phyloP scores from a whole-genome alignment of 2,888 invertebrate genomes.

The Tipula vernalis region DNA sequence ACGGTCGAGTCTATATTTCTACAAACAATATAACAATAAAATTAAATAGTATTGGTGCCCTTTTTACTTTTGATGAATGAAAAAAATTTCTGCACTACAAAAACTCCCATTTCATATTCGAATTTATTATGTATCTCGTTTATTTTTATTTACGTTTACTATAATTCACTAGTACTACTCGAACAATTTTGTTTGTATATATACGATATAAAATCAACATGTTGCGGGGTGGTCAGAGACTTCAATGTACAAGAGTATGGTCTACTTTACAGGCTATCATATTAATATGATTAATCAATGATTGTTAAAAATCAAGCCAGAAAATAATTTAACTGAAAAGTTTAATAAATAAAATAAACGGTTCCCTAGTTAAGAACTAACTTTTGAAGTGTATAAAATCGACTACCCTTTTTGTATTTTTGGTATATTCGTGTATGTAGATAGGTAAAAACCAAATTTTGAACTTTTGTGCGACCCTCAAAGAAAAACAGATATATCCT shows the following conservation, averaged over 20 bases:
- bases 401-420: background rate
- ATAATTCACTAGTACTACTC: background rate
- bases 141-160: background rate
- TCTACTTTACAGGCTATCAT: background rate
- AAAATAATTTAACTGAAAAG: background rate
- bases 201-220: background rate
- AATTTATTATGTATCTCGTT: background rate
- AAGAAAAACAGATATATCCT: no score
- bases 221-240: background rate
- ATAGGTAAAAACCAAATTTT: no score
- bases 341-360: background rate
- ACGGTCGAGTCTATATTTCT: no score
- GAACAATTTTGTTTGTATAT: background rate
- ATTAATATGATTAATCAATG: background rate
- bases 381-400: background rate
- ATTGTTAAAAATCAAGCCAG: background rate
- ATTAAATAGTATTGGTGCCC: no score
- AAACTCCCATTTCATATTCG: no score
- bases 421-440: no score
- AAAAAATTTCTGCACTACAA: no score
- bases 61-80: no score
- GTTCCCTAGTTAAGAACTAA: background rate
- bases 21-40: no score
- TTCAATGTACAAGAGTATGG: background rate
- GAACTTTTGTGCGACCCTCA: no score